Evolutionary conservation across 2,888 invertebrate species (phyloP).

Genomic region (Eupithecia subfuscata): DNA sequence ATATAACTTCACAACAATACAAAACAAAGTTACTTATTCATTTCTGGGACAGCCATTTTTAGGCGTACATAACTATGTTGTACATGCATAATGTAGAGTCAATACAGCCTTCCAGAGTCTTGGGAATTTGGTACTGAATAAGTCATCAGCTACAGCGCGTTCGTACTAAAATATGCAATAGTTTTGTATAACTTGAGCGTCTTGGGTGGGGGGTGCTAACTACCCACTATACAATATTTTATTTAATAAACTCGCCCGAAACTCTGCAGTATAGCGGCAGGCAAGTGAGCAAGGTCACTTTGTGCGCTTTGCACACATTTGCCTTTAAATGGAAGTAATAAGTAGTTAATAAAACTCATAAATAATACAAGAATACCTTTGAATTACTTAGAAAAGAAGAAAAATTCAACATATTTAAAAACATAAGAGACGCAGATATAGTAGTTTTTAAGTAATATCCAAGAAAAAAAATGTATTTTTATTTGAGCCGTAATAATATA

Average conservation of each 20-base stretch:
- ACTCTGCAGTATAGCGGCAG: slow-evolving; percentile 41
- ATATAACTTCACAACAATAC: slow-evolving; percentile 27
- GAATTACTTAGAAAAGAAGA: no score
- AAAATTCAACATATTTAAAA: no score
- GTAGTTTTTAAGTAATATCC: no score
- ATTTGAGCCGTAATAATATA: no score
- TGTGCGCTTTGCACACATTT: background rate
- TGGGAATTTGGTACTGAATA: slow-evolving; percentile 78
- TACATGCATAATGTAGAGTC: slow-evolving; percentile 75
- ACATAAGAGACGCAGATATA: no score
- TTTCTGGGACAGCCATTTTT: slow-evolving; percentile 33
- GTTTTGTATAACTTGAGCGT: slow-evolving; percentile 81
- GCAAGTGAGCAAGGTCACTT: slow-evolving; percentile 7
- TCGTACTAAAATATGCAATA: slow-evolving; percentile 79
- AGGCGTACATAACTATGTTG: slow-evolving; percentile 53
- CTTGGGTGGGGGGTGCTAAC: slow-evolving; percentile 69
- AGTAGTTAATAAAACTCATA: background rate
- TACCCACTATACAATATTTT: slow-evolving; percentile 75
- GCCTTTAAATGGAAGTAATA: background rate
- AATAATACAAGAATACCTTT: background rate
- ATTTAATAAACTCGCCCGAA: slow-evolving; percentile 73
- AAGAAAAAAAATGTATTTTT: no score
- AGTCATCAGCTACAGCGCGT: slow-evolving; percentile 75
- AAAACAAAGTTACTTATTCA: slow-evolving; percentile 32
- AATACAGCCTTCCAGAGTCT: slow-evolving; percentile 71